phyloP scores from a whole-genome alignment of 2,888 invertebrate species.

The Rugalucina vietnamica region DNA sequence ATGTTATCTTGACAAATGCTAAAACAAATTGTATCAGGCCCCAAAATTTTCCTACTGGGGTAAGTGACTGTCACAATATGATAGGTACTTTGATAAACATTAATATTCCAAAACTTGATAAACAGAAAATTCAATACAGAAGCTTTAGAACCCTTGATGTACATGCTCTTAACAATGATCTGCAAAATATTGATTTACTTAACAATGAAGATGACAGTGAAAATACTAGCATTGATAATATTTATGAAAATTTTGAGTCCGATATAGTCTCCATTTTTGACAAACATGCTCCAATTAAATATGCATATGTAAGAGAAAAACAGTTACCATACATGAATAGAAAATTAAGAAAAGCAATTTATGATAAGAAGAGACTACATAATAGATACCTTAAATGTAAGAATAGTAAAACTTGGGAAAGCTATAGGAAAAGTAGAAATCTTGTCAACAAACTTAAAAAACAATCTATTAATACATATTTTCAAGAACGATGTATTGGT shows the following conservation, averaged over 20 bases:
- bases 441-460: conserved; percentile 19
- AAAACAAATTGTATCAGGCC: conserved; percentile 5
- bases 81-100: conserved; percentile 11
- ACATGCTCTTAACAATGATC: not conserved
- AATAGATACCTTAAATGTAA: conserved; percentile 9
- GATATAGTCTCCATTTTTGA: conserved; percentile 19
- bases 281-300: conserved; percentile 40
- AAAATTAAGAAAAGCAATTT: conserved; percentile 14
- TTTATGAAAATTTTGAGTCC: conserved; percentile 28
- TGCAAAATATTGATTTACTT: not conserved
- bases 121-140: conserved; percentile 6
- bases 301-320: conserved; percentile 22
- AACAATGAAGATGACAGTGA: not conserved
- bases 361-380: conserved; percentile 10
- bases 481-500: conserved; percentile 24
- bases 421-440: conserved; percentile 13
- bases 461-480: conserved; percentile 5
- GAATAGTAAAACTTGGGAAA: conserved; percentile 6
- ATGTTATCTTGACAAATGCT: conserved; percentile 20
- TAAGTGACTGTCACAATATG: conserved; percentile 28
- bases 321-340: conserved; percentile 47
- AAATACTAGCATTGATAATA: not conserved
- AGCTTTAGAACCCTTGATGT: conserved; percentile 8
- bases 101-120: not conserved
- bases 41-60: conserved; percentile 5